A percentile compares a stretch with the other conserved stretches of the same genome.
Evolutionary conservation across 2,113 vertebrate species (phyloP).

Genomic region (Sebastes fasciatus): DNA sequence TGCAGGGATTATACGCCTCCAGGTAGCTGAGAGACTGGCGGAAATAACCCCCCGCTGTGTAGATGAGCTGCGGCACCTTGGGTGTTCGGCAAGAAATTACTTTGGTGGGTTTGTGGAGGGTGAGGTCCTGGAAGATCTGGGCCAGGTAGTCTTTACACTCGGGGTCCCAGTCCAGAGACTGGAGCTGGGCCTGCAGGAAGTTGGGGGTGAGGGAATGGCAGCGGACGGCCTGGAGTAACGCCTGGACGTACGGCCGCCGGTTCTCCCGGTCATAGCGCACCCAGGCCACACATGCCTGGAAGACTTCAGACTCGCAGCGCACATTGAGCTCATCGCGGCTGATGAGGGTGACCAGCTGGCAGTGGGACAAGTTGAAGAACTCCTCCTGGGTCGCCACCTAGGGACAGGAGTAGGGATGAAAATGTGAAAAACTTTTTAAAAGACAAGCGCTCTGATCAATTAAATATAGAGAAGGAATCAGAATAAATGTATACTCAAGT

Average conservation of each 20-base stretch:
- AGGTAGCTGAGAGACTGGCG: constrained; percentile 90
- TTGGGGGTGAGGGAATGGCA: constrained; percentile 94
- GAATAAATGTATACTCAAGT: neutral
- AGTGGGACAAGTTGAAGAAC: constrained; percentile 94
- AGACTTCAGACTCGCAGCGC: constrained; percentile 96
- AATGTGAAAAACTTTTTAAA: neutral
- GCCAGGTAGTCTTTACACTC: constrained; percentile 94
- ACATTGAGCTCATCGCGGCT: constrained; percentile 97
- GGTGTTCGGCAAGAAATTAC: constrained; percentile 87
- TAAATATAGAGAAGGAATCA: neutral
- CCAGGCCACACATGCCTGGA: constrained; percentile 95
- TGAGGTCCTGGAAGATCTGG: constrained; percentile 94
- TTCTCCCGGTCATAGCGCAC: constrained; percentile 91
- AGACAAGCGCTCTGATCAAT: neutral
- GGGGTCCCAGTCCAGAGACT: constrained; percentile 90
- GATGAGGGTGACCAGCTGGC: constrained; percentile 93
- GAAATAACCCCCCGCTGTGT: constrained; percentile 92
- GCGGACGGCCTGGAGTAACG: constrained; percentile 93
- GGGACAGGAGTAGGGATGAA: neutral
- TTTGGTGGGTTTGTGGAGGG: constrained; percentile 91
- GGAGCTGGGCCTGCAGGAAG: constrained; percentile 94
- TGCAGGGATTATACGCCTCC: constrained; percentile 90
- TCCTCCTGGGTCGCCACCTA: constrained; percentile 95
- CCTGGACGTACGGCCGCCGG: constrained; percentile 90
- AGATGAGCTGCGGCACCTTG: constrained; percentile 92